Base-by-base conservation (phyloP, 2,888 invertebrate species). In the Drosophila diplacantha region DNA sequence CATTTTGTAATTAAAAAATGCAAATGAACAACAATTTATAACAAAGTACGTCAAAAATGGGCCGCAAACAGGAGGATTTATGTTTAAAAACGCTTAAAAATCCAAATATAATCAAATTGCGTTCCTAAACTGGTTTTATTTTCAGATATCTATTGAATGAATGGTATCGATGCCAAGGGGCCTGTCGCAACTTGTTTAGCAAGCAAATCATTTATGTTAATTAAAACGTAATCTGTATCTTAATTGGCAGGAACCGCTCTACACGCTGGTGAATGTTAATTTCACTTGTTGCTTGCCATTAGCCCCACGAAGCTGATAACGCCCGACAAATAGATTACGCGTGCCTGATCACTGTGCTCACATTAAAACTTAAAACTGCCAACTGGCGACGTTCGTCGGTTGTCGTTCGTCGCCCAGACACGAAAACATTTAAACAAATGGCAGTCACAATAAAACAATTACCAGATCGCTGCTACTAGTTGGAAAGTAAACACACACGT, bases 141-240 rank as follows among this genome's bases (percentile, higher is more conserved):
- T 16, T 14, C 2, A 11, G n/a, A 29, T 22, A 18, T 14, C 26
- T 14, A 44, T 35, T 34, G 34, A 37, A 58, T 34, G 34, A 37
- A 58, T 14, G 11, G 22, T 26, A 41, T 26, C 34, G 18, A 63
- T 24, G 1, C 9, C n/a, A 49, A 63, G 64, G 64, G 61, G 61
- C 64, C 9, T 24, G 61, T 63, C 50, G 34, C 14, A 41, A 35
- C 61, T 43, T 35, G 63, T 63, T 63, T 35, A n/a, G 63, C 60
- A 35, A 35, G 34, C 63, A 35, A 61, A 61, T 35, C 41, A 35
- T 22, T 41, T 67, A 64, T 67, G 64, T 37, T 64, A 64, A 64
- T 64, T 67, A 29, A 67, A 32, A 34, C 37, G 43, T 50, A 67
- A 64, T 67, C 64, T 34, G 67, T 66, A 67, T 64, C 44, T 64